A percentile compares a stretch with the other conserved stretches of the same genome.
These are phyloP conservation scores for Myripristis jacobus DNA, from an alignment of 2,797 vertebrate species.

Conservation along the genomic window DNA sequence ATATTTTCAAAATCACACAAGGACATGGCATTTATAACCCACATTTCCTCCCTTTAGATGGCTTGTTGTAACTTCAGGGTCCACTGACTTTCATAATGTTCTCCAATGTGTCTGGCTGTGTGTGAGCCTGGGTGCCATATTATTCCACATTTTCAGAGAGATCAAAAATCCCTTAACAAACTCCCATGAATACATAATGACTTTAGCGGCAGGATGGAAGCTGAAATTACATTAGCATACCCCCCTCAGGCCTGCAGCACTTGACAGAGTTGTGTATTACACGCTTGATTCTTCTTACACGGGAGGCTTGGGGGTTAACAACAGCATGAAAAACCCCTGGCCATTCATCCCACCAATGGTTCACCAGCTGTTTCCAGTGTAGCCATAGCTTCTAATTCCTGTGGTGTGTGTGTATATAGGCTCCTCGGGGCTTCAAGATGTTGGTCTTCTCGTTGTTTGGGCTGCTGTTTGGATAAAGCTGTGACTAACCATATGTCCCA, in stretches of 20 bases:
- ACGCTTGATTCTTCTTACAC: slow-evolving; percentile 53
- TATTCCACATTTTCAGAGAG: slow-evolving; percentile 43
- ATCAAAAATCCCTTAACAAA: slow-evolving; percentile 52
- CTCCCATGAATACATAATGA: slow-evolving; percentile 60
- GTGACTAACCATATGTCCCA: slow-evolving; percentile 36
- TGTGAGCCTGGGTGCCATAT: slow-evolving; percentile 8
- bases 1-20: too few relatives aligned
- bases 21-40: neutral
- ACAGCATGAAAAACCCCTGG: slow-evolving; percentile 23
- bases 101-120: slow-evolving; percentile 23
- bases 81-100: neutral
- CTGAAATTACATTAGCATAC: slow-evolving; percentile 59
- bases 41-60: neutral
- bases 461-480: slow-evolving; percentile 24
- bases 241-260: slow-evolving; percentile 22
- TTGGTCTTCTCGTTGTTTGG: slow-evolving; percentile 34
- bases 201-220: slow-evolving; percentile 35
- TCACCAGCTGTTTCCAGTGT: slow-evolving; percentile 67
- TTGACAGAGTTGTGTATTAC: slow-evolving; percentile 53
- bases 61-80: neutral
- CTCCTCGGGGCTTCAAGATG: slow-evolving; percentile 30
- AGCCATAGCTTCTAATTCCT: slow-evolving; percentile 33
- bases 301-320: slow-evolving; percentile 13
- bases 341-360: slow-evolving; percentile 26
- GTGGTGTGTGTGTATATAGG: neutral